Base-by-base conservation (phyloP, 2,797 vertebrate genomes). In the Poecile montanus region DNA sequence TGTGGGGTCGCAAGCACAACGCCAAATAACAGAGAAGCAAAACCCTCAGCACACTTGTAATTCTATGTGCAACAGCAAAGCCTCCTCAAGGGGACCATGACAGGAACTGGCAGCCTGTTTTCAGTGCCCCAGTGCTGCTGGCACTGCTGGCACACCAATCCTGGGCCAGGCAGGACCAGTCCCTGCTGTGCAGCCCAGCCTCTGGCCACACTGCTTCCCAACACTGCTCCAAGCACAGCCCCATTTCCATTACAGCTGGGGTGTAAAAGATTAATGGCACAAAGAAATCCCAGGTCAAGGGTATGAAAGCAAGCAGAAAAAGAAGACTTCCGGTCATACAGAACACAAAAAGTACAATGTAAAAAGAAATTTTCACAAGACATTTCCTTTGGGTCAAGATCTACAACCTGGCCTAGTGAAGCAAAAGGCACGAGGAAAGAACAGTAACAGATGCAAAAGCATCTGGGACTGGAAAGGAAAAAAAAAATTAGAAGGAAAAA, bases 391-490 rank as follows among this genome's bases (percentile, higher is more conserved):
- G 42, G 90, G 83, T 90, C 80, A 85, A 76, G 72, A 80, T 82
- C 44, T 50, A 71, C 70, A 47, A 36, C 29, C 51, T 23, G 13
- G 29, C 25, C 84, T 53, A 78, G 56, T 25, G 36, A 84, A 67
- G 71, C 25, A 78, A 92, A 95, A 78, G 38, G 36, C 58, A 63
- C 0, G 1, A 88, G 51, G 23, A 89, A 94, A 75, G 58, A 91
- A 42, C 14, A 88, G 51, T 23, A 95, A 86, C 67, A 87, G 80
- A 91, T 74, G 77, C 71, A 89, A 82, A 92, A 95, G 70, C 81
- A 89, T 73, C 75, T 91, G 89, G 65, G 74, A 79, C 48, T 44
- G 67, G 66, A 67, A 84, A 56, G 17, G 3, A 13, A 21, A 20
- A 34, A 34, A 42, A 48, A n/a, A 17, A 50, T 13, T 7, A 13